Evolutionary conservation across 2,797 vertebrate species (phyloP).

Genomic region (Hafferia zeledoni): DNA sequence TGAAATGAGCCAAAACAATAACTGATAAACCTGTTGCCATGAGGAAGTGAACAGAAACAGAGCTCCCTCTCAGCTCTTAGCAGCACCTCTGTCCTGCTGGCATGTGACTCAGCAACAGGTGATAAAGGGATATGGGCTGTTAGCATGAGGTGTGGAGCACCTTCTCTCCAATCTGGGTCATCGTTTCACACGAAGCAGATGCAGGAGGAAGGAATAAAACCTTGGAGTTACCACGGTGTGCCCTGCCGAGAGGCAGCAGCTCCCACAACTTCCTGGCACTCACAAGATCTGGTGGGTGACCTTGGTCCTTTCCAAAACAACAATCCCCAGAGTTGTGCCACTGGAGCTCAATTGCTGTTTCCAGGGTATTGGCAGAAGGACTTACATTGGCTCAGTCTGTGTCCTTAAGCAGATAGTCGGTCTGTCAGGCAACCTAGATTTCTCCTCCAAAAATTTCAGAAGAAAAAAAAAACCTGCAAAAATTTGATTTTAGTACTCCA

Average conservation of each 20-base stretch:
- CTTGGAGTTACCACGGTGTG: not conserved
- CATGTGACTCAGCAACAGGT: not conserved
- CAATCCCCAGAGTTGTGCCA: not conserved
- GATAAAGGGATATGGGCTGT: not conserved
- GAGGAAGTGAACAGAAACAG: not conserved
- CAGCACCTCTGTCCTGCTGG: not conserved
- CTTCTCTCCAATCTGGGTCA: not conserved
- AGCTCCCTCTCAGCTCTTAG: not conserved
- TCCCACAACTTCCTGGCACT: not conserved
- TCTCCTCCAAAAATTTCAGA: not conserved
- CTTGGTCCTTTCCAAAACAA: not conserved
- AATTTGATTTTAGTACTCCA: not conserved
- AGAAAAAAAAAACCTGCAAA: not conserved
- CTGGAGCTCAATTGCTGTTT: not conserved
- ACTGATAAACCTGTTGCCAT: not conserved
- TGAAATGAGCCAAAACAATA: not conserved
- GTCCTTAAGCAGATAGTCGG: not conserved
- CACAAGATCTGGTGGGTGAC: not conserved
- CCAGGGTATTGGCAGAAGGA: not conserved
- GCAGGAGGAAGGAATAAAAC: not conserved
- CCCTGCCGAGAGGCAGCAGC: not conserved
- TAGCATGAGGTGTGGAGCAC: not conserved
- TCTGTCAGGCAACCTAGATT: not conserved
- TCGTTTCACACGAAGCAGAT: accelerated
- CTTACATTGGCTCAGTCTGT: not conserved